Evolutionary conservation across 2,888 invertebrate genomes (phyloP), one percentile per base, ranked within the genome.

Genomic region (Hipparchia sbordonii): DNA sequence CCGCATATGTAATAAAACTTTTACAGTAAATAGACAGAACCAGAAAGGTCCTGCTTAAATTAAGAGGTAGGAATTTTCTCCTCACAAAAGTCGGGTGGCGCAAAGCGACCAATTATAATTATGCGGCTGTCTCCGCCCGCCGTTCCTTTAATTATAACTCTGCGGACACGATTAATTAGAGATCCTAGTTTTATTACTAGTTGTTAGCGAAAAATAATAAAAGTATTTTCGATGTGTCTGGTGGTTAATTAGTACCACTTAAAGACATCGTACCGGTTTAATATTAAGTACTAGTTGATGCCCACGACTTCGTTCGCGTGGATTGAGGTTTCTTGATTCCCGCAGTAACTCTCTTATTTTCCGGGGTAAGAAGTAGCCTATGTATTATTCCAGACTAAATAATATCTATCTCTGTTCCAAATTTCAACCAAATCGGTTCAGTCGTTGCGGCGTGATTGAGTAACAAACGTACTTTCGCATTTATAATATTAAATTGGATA

Each of bases 91-190:
- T 56, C 67, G 45, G 46, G 46, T 46, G 57, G 56, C 67, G 45
- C 56, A 67, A 67, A 67, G 67, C 67, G 72, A 73, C 74, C 75
- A 75, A 72, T 75, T 75, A 75, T 75, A 73, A 74, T 75, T 70
- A 72, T 54, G 52, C 70, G 62, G 65, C 71, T 67, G 70, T 67
- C 73, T 72, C 48, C 70, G 71, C 71, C 69, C 12, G 4, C 39
- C 69, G 70, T 59, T 75, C 75, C 57, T 67, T 75, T 73, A 73
- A 75, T 75, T 73, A 69, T 66, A 74, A 71, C 69, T 73, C 71
- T 69, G 71, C 60, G 60, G 65, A 69, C 69, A 71, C 71, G 71
- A 67, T 71, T 71, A 73, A 66, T 73, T 75, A 72, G 65, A 66
- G 69, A 62, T 39, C 57, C 39, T 54, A 62, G 61, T 73, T 69